Conservation (phyloP, 1,140 invertebrate genomes). For the Laodelphax striatellus region DNA sequence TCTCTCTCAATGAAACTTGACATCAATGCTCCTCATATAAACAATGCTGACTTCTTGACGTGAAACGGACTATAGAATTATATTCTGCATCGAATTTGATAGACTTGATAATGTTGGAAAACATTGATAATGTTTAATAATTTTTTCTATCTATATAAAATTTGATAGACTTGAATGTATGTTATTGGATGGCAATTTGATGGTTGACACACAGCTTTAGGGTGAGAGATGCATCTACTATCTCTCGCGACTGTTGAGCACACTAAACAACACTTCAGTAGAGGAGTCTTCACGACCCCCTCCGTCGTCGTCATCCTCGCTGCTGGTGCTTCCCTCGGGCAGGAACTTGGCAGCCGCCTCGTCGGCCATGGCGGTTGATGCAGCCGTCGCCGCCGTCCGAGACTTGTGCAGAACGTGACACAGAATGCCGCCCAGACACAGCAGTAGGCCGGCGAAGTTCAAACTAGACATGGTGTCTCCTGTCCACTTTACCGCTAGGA, state of each 20-base stretch:
- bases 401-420: slow-evolving; percentile 74
- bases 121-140: too few species aligned
- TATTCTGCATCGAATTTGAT: too few species aligned
- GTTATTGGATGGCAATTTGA: too few species aligned
- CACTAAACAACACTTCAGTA: slow-evolving; percentile 32
- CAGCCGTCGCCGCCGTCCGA: slow-evolving; percentile 26
- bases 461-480: slow-evolving; percentile 72
- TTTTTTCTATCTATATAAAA: too few species aligned
- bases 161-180: too few species aligned
- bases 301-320: slow-evolving; percentile 25
- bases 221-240: slow-evolving; percentile 1
- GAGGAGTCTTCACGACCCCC: slow-evolving; percentile 30
- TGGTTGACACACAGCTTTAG: too few species aligned
- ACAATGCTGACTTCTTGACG: too few species aligned
- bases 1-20: too few species aligned
- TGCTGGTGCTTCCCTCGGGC: slow-evolving; percentile 31
- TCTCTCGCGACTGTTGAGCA: slow-evolving; percentile 34
- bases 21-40: too few species aligned
- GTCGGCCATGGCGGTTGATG: slow-evolving; percentile 29
- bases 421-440: slow-evolving; percentile 82
- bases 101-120: too few species aligned
- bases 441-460: slow-evolving; percentile 73
- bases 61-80: too few species aligned
- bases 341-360: slow-evolving; percentile 14
- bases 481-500: slow-evolving; percentile 71